These are phyloP conservation scores for Orientallactaga bullata DNA, from an alignment of 2,113 vertebrate genomes.

Conservation along the genomic window DNA sequence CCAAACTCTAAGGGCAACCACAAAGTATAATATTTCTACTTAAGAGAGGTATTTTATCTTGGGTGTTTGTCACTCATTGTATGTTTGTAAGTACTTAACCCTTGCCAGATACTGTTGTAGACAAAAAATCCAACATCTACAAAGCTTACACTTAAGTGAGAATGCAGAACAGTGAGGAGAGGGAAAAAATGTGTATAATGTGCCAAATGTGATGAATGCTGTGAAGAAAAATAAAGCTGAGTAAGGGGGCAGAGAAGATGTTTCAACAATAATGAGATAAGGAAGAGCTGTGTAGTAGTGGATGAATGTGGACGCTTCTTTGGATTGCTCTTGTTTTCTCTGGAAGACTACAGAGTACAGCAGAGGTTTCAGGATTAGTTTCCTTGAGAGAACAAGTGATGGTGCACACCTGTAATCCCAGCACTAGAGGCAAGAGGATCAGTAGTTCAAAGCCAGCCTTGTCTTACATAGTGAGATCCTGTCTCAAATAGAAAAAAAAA, in stretches of 20 bases:
- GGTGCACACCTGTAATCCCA: too few species aligned
- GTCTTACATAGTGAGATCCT: too few species aligned
- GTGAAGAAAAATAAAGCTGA: neutral
- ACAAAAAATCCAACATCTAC: neutral
- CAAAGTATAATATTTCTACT: slow-evolving; percentile 28
- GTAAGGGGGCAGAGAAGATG: neutral
- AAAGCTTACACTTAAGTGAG: neutral
- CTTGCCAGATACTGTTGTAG: neutral
- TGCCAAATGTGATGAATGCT: neutral
- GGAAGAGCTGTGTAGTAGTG: neutral
- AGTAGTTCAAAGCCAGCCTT: too few species aligned
- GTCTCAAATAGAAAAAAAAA: too few species aligned
- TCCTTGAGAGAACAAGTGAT: neutral
- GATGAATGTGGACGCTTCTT: neutral
- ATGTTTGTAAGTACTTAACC: neutral
- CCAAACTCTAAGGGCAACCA: neutral
- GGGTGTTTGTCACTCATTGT: neutral
- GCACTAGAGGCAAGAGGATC: too few species aligned
- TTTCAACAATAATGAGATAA: neutral
- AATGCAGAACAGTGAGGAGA: neutral
- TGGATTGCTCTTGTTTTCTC: neutral
- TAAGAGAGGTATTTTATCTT: slow-evolving; percentile 4
- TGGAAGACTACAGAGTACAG: neutral
- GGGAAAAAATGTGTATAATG: neutral
- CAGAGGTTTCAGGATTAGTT: neutral